A percentile compares a stretch with the other conserved stretches of the same genome.
phyloP scores from a whole-genome alignment of 2,113 vertebrate species.

The Percina caprodes region DNA sequence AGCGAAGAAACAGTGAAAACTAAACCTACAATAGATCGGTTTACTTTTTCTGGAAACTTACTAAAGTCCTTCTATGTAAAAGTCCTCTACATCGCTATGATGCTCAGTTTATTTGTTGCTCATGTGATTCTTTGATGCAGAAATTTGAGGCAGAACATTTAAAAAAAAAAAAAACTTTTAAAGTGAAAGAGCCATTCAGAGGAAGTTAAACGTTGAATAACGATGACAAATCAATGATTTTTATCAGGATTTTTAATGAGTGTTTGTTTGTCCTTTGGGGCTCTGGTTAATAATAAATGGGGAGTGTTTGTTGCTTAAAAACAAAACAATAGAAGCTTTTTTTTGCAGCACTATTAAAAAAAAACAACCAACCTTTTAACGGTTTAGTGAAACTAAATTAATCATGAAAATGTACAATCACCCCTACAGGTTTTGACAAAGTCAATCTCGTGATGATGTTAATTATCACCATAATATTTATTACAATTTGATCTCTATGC shows the following conservation, averaged over 20 bases:
- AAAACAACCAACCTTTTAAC: conserved; percentile 39
- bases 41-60: conserved; percentile 67
- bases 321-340: conserved; percentile 60
- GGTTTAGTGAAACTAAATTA: conserved; percentile 76
- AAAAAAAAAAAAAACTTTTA: conserved; percentile 46
- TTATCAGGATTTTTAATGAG: conserved; percentile 75
- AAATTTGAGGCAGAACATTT: conserved; percentile 59
- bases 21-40: conserved; percentile 62
- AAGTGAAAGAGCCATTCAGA: conserved; percentile 73
- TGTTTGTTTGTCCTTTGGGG: conserved; percentile 72
- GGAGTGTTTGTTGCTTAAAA: conserved; percentile 74
- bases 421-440: conserved; percentile 75
- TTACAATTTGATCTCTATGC: conserved; percentile 83
- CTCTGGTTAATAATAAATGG: conserved; percentile 67
- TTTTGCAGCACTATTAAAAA: conserved; percentile 63
- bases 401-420: conserved; percentile 81
- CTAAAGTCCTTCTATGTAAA: conserved; percentile 72
- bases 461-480: conserved; percentile 81
- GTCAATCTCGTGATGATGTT: conserved; percentile 69
- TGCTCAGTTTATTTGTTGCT: conserved; percentile 73
- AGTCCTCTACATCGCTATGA: conserved; percentile 71
- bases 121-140: conserved; percentile 76
- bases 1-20: conserved; percentile 70
- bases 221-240: conserved; percentile 77
- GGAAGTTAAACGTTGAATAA: conserved; percentile 64